Conservation (phyloP, 2,797 vertebrate species). For the Carapus acus region DNA sequence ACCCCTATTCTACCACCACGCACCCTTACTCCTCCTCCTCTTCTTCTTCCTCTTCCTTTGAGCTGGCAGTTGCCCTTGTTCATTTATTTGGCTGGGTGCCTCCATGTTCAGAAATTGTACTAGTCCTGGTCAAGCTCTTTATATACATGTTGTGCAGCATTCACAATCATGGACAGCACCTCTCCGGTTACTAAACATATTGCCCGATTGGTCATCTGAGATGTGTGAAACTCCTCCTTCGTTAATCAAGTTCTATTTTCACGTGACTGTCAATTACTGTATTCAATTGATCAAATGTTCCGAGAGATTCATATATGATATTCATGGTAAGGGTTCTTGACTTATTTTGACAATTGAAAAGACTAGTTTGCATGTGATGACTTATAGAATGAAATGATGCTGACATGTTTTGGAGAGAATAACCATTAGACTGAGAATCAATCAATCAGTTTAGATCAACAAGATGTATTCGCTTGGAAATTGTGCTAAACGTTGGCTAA, state of each 20-base stretch:
- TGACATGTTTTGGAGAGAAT: conserved; percentile 18
- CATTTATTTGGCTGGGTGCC: no score
- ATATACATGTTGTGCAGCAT: conserved; percentile 1
- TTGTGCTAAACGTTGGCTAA: conserved; percentile 1
- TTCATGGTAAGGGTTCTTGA: conserved; percentile 1
- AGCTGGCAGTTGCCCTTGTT: no score
- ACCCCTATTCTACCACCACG: no score
- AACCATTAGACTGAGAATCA: conserved; percentile 12
- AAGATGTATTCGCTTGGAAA: conserved; percentile 15
- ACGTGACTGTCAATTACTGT: conserved; percentile 13
- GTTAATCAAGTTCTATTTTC: conserved; percentile 19
- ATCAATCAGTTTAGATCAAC: conserved; percentile 12
- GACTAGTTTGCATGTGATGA: conserved; percentile 8
- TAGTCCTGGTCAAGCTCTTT: background rate
- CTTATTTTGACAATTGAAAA: conserved; percentile 13
- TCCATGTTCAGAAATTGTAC: background rate
- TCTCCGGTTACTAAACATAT: conserved; percentile 3
- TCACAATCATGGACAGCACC: conserved; percentile 5
- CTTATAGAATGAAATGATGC: conserved; percentile 16
- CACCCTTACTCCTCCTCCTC: no score
- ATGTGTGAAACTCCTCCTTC: conserved; percentile 13
- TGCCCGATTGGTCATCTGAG: background rate
- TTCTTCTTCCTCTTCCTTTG: no score
- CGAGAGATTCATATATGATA: conserved; percentile 14
- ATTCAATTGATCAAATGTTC: conserved; percentile 14